phyloP scores from a whole-genome alignment of 2,888 invertebrate genomes.

The Kryphioiulus occultus region DNA sequence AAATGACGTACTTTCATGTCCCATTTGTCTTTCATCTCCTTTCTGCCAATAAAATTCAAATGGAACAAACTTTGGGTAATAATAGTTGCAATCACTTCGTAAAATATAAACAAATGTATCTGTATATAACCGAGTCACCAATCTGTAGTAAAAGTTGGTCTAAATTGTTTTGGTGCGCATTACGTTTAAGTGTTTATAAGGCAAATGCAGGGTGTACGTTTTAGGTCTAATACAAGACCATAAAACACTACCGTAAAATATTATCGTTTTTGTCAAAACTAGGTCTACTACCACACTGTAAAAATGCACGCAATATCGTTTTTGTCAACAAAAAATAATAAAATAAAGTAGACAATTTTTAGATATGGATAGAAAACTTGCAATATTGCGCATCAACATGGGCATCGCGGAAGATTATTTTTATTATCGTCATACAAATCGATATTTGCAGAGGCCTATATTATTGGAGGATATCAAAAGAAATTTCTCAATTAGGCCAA shows the following conservation, averaged over 20 bases:
- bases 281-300: not conserved
- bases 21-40: too few relatives aligned
- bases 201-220: not conserved
- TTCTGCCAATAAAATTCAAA: too few relatives aligned
- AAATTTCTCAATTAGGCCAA: not conserved
- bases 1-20: too few relatives aligned
- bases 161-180: not conserved
- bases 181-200: not conserved
- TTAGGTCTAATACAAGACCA: not conserved
- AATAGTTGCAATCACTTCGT: too few relatives aligned
- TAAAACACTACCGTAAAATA: not conserved
- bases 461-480: not conserved
- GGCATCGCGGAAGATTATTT: not conserved
- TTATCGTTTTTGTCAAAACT: not conserved
- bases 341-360: not conserved
- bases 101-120: too few relatives aligned
- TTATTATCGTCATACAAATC: not conserved
- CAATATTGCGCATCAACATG: not conserved
- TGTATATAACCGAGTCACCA: not conserved
- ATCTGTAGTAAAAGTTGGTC: not conserved
- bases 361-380: not conserved
- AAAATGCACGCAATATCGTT: not conserved
- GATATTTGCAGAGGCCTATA: not conserved
- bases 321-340: conserved; percentile 23
- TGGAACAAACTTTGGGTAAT: too few relatives aligned